Evolutionary conservation across 2,113 vertebrate genomes (phyloP).

Genomic region (Calyptomena viridis): DNA sequence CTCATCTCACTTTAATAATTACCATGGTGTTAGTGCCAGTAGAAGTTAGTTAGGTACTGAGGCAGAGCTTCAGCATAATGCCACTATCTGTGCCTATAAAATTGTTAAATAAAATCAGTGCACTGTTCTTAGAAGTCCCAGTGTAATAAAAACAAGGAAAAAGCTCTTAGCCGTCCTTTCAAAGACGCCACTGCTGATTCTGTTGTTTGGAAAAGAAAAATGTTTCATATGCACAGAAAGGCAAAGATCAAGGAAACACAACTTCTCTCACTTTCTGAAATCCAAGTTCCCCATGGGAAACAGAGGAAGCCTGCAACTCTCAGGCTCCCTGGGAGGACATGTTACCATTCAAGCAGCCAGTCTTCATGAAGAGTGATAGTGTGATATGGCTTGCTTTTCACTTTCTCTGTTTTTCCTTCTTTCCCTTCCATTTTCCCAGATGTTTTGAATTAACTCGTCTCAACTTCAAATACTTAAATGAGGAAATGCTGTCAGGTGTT

Average conservation of each 20-base stretch:
- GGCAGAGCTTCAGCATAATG: not conserved
- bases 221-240: not conserved
- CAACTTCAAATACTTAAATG: not conserved
- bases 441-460: not conserved
- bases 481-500: not conserved
- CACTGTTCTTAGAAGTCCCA: not conserved
- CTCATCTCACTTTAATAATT: not conserved
- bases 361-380: fast-evolving
- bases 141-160: not conserved
- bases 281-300: fast-evolving
- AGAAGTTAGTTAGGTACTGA: not conserved
- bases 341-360: not conserved
- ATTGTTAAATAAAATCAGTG: conserved; percentile 19
- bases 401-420: not conserved
- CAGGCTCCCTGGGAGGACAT: fast-evolving
- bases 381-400: not conserved
- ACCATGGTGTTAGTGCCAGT: not conserved
- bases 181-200: not conserved
- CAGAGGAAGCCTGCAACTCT: not conserved
- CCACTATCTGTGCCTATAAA: not conserved
- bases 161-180: not conserved
- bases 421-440: not conserved
- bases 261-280: not conserved
- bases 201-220: not conserved
- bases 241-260: not conserved